phyloP scores from a whole-genome alignment of 2,113 vertebrate species.

The Serranochromis macrocephalus region DNA sequence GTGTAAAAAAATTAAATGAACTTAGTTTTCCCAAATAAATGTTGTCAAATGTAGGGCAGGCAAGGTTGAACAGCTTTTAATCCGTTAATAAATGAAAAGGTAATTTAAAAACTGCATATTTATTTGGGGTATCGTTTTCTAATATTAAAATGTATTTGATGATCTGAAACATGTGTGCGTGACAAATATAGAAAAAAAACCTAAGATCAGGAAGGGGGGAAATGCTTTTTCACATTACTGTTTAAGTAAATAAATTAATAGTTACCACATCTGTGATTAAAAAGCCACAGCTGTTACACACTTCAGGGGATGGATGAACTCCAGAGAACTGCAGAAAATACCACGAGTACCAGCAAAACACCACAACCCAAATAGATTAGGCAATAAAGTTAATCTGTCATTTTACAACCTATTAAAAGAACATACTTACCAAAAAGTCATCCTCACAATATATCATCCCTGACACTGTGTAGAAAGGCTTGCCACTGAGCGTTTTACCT shows the following conservation, averaged over 20 bases:
- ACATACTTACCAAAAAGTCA: slow-evolving; percentile 84
- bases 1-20: background rate
- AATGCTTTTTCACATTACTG: background rate
- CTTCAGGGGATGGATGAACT: slow-evolving; percentile 82
- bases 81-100: background rate
- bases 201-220: background rate
- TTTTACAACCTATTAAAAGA: background rate
- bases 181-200: fast-evolving
- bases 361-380: background rate
- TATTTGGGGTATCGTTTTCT: background rate
- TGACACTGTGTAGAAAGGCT: slow-evolving; percentile 83
- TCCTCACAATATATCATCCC: slow-evolving; percentile 84
- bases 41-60: background rate
- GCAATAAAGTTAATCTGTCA: background rate
- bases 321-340: slow-evolving; percentile 77
- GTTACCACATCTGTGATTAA: slow-evolving; percentile 88
- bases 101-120: background rate
- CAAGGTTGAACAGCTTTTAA: background rate
- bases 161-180: background rate
- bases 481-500: slow-evolving; percentile 81
- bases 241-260: background rate
- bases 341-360: background rate
- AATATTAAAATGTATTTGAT: background rate
- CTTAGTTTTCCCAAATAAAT: background rate
- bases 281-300: slow-evolving; percentile 83